Evolutionary conservation across 2,888 invertebrate species (phyloP).

Genomic region (Ischnura elegans): DNA sequence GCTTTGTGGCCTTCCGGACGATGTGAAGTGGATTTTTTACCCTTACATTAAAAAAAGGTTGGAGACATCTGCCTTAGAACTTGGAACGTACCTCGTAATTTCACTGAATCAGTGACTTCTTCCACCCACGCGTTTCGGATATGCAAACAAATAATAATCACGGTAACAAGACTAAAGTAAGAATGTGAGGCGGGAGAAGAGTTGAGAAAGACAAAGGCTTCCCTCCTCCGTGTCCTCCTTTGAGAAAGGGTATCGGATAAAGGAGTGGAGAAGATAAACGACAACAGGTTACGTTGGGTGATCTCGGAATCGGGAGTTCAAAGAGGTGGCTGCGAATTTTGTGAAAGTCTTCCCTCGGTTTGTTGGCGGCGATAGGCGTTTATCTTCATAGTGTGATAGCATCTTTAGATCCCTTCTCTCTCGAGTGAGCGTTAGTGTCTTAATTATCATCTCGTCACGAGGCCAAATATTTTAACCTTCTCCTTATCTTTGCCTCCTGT

Average conservation of each 20-base stretch:
- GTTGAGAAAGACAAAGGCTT: background rate
- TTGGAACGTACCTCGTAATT: no score
- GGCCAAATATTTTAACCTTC: background rate
- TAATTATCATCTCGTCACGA: background rate
- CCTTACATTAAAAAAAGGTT: no score
- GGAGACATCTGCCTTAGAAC: no score
- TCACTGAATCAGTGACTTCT: no score
- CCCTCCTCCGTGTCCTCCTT: background rate
- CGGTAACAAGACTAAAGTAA: no score
- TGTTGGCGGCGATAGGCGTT: background rate
- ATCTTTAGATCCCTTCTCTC: background rate
- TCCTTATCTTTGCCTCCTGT: background rate
- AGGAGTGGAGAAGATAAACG: background rate
- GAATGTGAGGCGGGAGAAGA: no score
- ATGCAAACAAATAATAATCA: no score
- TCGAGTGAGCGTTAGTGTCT: background rate
- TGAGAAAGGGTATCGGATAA: background rate
- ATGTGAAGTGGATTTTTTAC: no score
- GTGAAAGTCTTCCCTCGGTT: background rate
- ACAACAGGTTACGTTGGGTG: background rate
- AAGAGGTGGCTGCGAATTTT: background rate
- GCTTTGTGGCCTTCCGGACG: no score
- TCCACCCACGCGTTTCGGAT: no score
- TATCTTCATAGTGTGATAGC: background rate
- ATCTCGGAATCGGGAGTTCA: background rate